Conservation (phyloP, 2,888 invertebrate genomes). For the Pardosa pseudoannulata region DNA sequence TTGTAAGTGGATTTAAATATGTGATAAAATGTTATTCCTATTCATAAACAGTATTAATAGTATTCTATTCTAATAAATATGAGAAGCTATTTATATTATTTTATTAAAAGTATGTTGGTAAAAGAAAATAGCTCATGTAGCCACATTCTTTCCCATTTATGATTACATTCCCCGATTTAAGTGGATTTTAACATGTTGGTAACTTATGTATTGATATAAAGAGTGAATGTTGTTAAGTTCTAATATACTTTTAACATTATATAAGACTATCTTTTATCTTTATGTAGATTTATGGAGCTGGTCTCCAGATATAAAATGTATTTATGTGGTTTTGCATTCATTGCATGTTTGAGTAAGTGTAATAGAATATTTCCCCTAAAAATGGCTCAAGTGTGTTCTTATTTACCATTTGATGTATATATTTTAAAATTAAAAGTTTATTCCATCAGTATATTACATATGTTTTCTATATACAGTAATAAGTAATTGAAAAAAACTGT, state of each 20-base stretch:
- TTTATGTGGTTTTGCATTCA: background rate
- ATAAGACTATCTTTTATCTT: background rate
- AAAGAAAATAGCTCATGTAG: background rate
- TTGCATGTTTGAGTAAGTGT: too few relatives aligned
- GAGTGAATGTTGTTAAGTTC: background rate
- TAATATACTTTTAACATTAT: background rate
- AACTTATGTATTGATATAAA: too few relatives aligned
- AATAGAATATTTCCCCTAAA: too few relatives aligned
- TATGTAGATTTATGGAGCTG: conserved; percentile 6
- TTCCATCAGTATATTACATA: too few relatives aligned
- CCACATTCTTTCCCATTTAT: background rate
- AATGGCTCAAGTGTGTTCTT: too few relatives aligned
- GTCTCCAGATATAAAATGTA: conserved; percentile 1
- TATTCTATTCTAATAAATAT: background rate
- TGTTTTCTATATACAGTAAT: too few relatives aligned
- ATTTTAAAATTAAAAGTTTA: too few relatives aligned
- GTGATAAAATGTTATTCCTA: conserved; percentile 4
- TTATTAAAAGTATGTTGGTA: background rate
- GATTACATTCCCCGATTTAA: background rate
- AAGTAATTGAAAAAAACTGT: too few relatives aligned
- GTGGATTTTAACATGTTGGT: background rate
- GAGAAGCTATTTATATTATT: background rate
- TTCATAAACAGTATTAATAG: conserved; percentile 1
- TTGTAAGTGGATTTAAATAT: background rate
- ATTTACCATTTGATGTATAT: too few relatives aligned